Base-by-base conservation (phyloP, 1,140 invertebrate species). In the Conus ventricosus region DNA sequence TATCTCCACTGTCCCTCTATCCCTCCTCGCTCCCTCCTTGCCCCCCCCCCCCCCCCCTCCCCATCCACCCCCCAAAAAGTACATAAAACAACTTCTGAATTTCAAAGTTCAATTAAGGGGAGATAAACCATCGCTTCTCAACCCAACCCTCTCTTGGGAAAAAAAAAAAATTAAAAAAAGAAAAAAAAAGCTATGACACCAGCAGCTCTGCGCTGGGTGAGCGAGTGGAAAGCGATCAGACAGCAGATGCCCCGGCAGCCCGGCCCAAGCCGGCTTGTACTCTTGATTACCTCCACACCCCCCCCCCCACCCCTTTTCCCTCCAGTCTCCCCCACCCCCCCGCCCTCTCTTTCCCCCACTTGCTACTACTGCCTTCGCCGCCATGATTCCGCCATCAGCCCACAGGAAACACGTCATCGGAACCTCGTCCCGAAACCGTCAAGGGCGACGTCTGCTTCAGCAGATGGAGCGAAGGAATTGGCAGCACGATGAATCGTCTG, bases 381-480 rank as follows among this genome's bases (percentile, higher is more conserved):
- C 71, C 54, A 87, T 87, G 85, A 87, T 87, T 87, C 53, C 13
- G 85, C 85, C 53, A 87, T 87, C 85, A 87, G 85, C 51, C 67
- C 5, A 55, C 67, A 25, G 54, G 67, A 76, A 54, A 57, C 55
- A 57, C 85, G 85, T 87, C 85, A 78, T 76, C 85, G 71, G 63
- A 81, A 54, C 71, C n/a, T 87, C 54, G 5, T 80, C 20, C 63
- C 13, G 75, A 78, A 54, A 13, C 27, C 57, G 11, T 55, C 53
- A 87, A 54, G 71, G 51, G 25, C 71, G 71, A 53, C 85, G 85
- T 75, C 85, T 87, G 85, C 85, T 78, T 8, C 85, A 87, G 85
- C 85, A 87, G 85, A 87, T 87, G 85, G 85, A 54, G 10, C 53
- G 23, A 54, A 55, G 71, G 71, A 75, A 76, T 78, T 87, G 85